Percentiles rank a stretch among this genome's conserved stretches.
Evolutionary conservation across 2,113 vertebrate genomes (phyloP).

Genomic region (Tragelaphus imberbis): DNA sequence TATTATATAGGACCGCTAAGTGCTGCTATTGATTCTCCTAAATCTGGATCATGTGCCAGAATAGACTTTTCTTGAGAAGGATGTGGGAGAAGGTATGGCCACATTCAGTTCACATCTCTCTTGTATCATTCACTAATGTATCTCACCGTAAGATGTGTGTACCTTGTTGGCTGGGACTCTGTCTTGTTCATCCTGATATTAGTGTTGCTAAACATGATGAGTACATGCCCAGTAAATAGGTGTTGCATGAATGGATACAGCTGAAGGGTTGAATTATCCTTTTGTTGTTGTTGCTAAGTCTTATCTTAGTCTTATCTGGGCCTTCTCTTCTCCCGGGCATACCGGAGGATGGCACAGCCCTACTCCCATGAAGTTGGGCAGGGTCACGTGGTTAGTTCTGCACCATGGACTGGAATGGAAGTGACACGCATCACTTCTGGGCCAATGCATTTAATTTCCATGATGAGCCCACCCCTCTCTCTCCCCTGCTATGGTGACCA

Average conservation of each 20-base stretch:
- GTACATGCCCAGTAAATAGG: not conserved
- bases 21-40: not conserved
- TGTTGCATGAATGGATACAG: not conserved
- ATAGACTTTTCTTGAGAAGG: not conserved
- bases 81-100: not conserved
- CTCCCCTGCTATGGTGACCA: no score
- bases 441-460: not conserved
- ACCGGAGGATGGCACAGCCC: not conserved
- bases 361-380: not conserved
- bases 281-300: not conserved
- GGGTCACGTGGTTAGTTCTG: not conserved
- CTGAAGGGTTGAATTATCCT: not conserved
- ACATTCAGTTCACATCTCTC: not conserved
- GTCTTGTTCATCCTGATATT: not conserved
- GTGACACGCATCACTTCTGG: not conserved
- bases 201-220: not conserved
- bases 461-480: not conserved
- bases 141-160: not conserved
- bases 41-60: not conserved
- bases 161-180: not conserved
- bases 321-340: not conserved
- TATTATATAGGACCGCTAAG: not conserved
- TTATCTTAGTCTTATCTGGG: not conserved
- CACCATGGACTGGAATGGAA: not conserved
- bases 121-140: not conserved